Evolutionary conservation across 2,113 vertebrate species (phyloP).

Genomic region (Dendrocopos noguchii): DNA sequence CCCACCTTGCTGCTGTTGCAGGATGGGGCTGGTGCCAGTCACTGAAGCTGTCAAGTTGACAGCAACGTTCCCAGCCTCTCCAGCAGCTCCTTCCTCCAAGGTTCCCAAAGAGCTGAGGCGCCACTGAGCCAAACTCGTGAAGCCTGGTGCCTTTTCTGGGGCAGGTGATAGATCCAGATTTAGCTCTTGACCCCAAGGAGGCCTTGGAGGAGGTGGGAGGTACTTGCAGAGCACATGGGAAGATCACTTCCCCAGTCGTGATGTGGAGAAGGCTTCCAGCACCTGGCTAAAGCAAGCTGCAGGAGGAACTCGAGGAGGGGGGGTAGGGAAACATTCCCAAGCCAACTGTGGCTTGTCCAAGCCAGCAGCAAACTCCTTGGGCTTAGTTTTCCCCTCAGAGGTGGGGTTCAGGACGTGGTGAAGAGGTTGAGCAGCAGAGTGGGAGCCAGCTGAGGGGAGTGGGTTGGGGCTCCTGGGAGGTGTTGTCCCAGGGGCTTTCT

Average conservation of each 20-base stretch:
- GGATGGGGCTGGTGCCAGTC: background rate
- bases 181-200: background rate
- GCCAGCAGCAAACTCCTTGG: background rate
- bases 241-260: background rate
- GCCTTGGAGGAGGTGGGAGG: background rate
- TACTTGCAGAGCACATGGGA: background rate
- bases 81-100: background rate
- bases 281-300: background rate
- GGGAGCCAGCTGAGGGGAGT: background rate
- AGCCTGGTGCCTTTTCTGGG: background rate
- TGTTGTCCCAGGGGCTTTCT: background rate
- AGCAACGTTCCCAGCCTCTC: background rate
- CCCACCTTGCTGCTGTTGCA: background rate
- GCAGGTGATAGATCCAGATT: no score
- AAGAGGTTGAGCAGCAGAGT: background rate
- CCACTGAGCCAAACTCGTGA: background rate
- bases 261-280: background rate
- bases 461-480: background rate
- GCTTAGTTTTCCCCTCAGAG: accelerated
- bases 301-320: background rate
- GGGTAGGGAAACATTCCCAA: background rate
- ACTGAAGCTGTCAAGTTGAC: background rate
- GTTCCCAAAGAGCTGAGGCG: background rate
- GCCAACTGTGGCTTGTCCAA: background rate
- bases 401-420: background rate